A percentile compares a stretch with the other conserved stretches of the same genome.
Evolutionary conservation across 2,888 invertebrate genomes (phyloP).

Genomic region (Lycocerus yunnanus): DNA sequence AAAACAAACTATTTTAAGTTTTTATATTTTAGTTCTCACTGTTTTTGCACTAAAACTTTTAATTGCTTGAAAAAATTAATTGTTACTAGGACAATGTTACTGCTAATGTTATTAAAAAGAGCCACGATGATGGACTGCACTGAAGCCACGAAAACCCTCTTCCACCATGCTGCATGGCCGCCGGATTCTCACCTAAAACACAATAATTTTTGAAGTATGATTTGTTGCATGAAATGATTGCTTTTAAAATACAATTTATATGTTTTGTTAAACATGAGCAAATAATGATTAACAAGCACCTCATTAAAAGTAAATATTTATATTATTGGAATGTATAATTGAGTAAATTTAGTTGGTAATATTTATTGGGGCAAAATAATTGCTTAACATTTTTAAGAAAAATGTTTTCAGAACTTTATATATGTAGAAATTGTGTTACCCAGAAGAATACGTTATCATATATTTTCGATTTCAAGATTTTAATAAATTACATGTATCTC

Average conservation of each 20-base stretch:
- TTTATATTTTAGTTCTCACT: background rate
- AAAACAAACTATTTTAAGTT: background rate
- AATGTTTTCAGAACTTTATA: too few relatives aligned
- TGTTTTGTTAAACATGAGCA: background rate
- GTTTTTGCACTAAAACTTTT: conserved; percentile 6
- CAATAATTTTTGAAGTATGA: background rate
- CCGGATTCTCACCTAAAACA: conserved; percentile 58
- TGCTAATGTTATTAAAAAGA: conserved; percentile 49
- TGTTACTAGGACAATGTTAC: conserved; percentile 51
- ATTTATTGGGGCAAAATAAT: too few relatives aligned
- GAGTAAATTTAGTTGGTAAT: too few relatives aligned
- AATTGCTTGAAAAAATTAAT: conserved; percentile 26
- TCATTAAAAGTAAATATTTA: background rate
- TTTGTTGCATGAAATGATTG: background rate
- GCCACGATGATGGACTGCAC: conserved; percentile 55
- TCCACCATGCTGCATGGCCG: conserved; percentile 60
- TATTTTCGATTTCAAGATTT: too few relatives aligned
- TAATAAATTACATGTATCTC: too few relatives aligned
- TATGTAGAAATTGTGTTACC: too few relatives aligned
- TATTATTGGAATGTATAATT: too few relatives aligned
- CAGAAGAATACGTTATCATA: too few relatives aligned
- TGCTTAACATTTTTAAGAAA: too few relatives aligned
- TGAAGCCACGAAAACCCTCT: conserved; percentile 54
- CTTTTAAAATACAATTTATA: background rate
- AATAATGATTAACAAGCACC: background rate